Evolutionary conservation across 2,113 vertebrate species (phyloP), one percentile per base, ranked within the genome.

Genomic region (Thermophis baileyi): DNA sequence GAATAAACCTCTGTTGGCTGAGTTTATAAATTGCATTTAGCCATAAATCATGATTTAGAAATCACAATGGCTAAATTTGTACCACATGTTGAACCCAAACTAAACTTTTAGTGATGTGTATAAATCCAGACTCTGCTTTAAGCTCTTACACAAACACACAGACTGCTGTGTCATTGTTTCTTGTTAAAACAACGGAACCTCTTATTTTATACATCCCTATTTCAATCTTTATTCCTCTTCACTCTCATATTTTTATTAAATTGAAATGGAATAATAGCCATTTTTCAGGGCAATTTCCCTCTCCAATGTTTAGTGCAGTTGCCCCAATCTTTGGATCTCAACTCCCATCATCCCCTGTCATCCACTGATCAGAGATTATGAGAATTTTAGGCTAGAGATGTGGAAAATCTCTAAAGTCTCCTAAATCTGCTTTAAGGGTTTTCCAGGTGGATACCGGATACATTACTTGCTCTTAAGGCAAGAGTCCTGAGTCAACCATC

Each of bases 1-100:
- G 99, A 74, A 50, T 18, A 90, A 27, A 24, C 27, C 60, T n/a
- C 1, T 69, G 10, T 11, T n/a, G n/a, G 27, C 1, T n/a, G 30
- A 14, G 60, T 63, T 63, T n/a, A n/a, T 3, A 3, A 60, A 60
- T 60, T 3, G 25, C 57, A 60, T 63, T 63, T 63, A 5, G 3
- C 12, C 27, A 63, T 30, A 63, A 14, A 63, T 63, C 11, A 14
- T 30, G 11, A 63, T n/a, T n/a, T n/a, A n/a, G 30, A 63, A 63
- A 14, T 14, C 60, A 14, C 60, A 14, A 14, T n/a, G 60, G 60
- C 27, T n/a, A n/a, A 63, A n/a, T n/a, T 30, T 12, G 30, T 4
- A n/a, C 60, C 60, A 63, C 30, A 63, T 12, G 60, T 63, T 63
- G 11, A 63, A 30, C n/a, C n/a, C n/a, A n/a, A n/a, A n/a, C 11